A percentile compares a stretch with the other conserved stretches of the same genome.
These are phyloP conservation scores for Myiotriccus ornatus DNA, from an alignment of 2,797 vertebrate genomes.

Conservation along the genomic window DNA sequence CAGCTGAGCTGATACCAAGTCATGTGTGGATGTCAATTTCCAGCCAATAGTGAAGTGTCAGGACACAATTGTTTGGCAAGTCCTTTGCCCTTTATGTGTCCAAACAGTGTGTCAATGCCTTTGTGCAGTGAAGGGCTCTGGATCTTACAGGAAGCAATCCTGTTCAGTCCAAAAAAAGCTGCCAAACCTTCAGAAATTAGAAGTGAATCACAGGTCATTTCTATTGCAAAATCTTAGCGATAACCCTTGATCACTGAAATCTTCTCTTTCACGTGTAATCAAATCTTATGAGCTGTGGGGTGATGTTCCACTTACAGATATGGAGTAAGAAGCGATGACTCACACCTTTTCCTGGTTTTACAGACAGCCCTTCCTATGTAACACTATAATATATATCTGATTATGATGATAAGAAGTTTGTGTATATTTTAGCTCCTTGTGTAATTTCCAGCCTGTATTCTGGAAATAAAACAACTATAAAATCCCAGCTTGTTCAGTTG, in stretches of 20 bases:
- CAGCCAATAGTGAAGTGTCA: constrained; percentile 49
- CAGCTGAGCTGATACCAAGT: constrained; percentile 25
- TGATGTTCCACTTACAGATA: not conserved
- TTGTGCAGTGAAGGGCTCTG: not conserved
- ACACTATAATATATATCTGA: constrained; percentile 11
- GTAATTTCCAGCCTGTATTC: not conserved
- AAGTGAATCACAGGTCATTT: constrained; percentile 42
- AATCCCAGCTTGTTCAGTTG: not conserved
- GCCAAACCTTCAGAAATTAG: constrained; percentile 14
- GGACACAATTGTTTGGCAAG: constrained; percentile 60
- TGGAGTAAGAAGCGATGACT: constrained; percentile 31
- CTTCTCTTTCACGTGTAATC: not conserved
- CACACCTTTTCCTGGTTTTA: constrained; percentile 9
- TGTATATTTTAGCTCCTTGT: not conserved
- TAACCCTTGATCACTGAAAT: not conserved
- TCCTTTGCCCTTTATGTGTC: constrained; percentile 59
- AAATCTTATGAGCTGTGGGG: constrained; percentile 42
- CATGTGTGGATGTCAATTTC: constrained; percentile 7
- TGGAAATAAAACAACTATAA: not conserved
- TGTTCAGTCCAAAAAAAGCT: not conserved
- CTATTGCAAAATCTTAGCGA: constrained; percentile 3
- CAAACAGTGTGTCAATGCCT: not conserved
- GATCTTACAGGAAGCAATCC: not conserved
- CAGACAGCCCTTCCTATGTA: not conserved
- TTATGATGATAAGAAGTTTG: constrained; percentile 4